Evolutionary conservation across 2,797 vertebrate species (phyloP).

Genomic region (Rhyacichthys aspro): DNA sequence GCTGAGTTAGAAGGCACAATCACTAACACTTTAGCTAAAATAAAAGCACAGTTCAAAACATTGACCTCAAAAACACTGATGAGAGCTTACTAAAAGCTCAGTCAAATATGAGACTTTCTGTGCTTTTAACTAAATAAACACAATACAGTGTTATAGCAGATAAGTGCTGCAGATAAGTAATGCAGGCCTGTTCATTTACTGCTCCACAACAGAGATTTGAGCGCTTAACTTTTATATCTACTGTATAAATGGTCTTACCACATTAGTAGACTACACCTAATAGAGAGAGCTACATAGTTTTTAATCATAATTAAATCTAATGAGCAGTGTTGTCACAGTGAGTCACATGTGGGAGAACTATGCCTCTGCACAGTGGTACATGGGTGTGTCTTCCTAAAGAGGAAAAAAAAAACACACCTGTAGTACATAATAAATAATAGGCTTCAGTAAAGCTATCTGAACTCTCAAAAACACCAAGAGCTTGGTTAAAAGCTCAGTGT

Average conservation of each 20-base stretch:
- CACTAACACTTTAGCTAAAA: conserved; percentile 2
- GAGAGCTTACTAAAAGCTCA: conserved; percentile 3
- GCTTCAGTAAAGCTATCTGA: background rate
- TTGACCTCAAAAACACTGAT: conserved; percentile 10
- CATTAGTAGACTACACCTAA: no score
- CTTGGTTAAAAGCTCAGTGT: background rate
- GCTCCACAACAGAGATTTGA: no score
- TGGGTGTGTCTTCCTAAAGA: background rate
- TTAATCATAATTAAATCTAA: background rate
- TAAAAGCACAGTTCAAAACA: conserved; percentile 9
- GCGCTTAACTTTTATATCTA: no score
- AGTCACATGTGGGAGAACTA: background rate
- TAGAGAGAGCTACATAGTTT: no score
- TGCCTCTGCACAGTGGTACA: background rate
- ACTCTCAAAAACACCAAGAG: background rate
- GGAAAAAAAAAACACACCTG: background rate
- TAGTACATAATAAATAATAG: background rate
- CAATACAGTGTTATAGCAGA: no score
- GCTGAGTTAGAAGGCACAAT: conserved; percentile 1
- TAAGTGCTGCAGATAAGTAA: no score
- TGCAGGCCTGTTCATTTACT: no score
- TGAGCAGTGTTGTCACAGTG: background rate
- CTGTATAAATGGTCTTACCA: no score
- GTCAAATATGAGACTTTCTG: background rate
- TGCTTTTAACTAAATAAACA: no score